Conservation (phyloP, 2,113 vertebrate species). For the Todiramphus saurophagus region DNA sequence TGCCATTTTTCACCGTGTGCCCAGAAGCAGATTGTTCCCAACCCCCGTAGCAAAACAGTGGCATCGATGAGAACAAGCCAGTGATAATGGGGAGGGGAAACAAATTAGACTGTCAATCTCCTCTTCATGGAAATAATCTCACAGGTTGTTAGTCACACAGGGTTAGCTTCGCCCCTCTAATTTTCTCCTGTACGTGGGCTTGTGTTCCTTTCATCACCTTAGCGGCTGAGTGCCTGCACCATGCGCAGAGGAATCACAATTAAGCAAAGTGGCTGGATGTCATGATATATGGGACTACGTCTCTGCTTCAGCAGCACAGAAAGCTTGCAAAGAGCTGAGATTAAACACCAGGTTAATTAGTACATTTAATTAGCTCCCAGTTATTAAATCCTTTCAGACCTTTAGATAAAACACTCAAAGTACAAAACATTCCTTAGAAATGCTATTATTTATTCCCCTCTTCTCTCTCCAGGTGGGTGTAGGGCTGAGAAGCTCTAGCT, state of each 20-base stretch:
- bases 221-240: not conserved
- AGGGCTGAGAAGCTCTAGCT: not conserved
- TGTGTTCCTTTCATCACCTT: not conserved
- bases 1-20: not conserved
- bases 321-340: slow-evolving; percentile 13
- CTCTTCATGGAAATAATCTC: not conserved
- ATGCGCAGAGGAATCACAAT: slow-evolving; percentile 23
- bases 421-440: slow-evolving; percentile 17
- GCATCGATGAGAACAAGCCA: not conserved
- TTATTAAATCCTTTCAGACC: slow-evolving; percentile 56
- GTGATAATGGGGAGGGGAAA: not conserved
- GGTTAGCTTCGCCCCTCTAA: not conserved
- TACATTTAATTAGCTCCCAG: slow-evolving; percentile 51
- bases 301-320: slow-evolving; percentile 16
- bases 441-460: not conserved
- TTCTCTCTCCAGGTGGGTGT: not conserved
- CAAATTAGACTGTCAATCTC: slow-evolving; percentile 29
- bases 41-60: not conserved
- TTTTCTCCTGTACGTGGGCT: slow-evolving; percentile 11
- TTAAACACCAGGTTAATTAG: slow-evolving; percentile 56
- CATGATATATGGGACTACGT: not conserved
- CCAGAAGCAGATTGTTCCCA: not conserved
- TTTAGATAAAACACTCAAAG: not conserved
- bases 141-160: slow-evolving; percentile 35
- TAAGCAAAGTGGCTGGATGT: slow-evolving; percentile 17